A percentile compares a stretch with the other conserved stretches of the same genome.
Conservation (phyloP, 2,797 vertebrate genomes). For the Gallinago stenura region DNA sequence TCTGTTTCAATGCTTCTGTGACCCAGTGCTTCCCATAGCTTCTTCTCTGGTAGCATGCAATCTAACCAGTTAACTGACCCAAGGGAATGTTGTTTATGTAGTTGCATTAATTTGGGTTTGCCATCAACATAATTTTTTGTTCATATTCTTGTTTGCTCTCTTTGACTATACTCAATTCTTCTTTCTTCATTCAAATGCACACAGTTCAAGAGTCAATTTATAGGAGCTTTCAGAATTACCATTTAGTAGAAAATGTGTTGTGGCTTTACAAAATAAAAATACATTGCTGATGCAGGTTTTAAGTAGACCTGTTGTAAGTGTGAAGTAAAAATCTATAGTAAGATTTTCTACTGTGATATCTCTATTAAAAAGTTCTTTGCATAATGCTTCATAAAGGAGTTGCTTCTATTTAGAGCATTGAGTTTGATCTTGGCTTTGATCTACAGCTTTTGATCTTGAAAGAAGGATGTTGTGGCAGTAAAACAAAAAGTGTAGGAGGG, state of each 20-base stretch:
- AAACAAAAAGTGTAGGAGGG: constrained; percentile 60
- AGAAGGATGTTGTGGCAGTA: constrained; percentile 76
- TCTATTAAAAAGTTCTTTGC: constrained; percentile 72
- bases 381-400: constrained; percentile 66
- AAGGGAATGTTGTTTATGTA: not conserved
- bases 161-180: not conserved
- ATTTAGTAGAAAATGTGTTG: constrained; percentile 8
- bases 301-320: constrained; percentile 35
- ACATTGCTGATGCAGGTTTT: not conserved
- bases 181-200: not conserved
- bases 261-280: constrained; percentile 43
- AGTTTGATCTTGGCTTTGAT: constrained; percentile 84
- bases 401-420: constrained; percentile 78
- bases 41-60: not conserved
- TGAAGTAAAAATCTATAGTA: constrained; percentile 60
- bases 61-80: not conserved
- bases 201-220: not conserved
- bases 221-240: not conserved
- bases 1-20: not conserved
- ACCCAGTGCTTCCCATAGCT: not conserved
- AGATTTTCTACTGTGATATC: constrained; percentile 64
- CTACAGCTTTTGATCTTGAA: constrained; percentile 83
- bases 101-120: not conserved
- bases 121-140: not conserved
- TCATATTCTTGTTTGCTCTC: not conserved